phyloP scores from a whole-genome alignment of 2,113 vertebrate genomes.

The Petroica traversi region DNA sequence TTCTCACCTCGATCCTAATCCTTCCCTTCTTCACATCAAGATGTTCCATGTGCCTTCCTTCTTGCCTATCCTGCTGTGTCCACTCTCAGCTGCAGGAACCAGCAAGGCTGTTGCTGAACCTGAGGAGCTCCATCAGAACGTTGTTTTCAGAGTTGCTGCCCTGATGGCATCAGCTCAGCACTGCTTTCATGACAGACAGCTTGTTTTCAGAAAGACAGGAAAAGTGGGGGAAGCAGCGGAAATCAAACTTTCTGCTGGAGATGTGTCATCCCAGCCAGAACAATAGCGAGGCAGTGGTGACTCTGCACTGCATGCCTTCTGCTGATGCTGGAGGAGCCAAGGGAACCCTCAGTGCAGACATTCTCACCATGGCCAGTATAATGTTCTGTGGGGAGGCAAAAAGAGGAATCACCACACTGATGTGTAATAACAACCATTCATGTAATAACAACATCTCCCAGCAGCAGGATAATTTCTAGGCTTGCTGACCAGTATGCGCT shows the following conservation, averaged over 20 bases:
- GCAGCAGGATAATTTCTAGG: neutral
- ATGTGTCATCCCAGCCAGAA: neutral
- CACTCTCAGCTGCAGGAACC: neutral
- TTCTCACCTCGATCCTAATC: neutral
- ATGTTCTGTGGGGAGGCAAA: neutral
- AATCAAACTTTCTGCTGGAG: neutral
- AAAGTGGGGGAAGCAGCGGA: neutral
- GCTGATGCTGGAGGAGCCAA: accelerated
- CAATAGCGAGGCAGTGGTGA: accelerated
- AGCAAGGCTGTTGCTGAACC: neutral
- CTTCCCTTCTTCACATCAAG: neutral
- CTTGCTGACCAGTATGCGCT: neutral
- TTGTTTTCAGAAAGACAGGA: neutral
- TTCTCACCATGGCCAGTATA: neutral
- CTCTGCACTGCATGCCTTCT: accelerated
- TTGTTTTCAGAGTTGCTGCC: neutral
- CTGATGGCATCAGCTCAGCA: neutral
- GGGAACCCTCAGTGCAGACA: accelerated
- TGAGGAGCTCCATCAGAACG: accelerated
- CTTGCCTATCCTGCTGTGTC: neutral
- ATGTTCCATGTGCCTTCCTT: neutral
- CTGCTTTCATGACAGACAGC: neutral
- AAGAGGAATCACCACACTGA: neutral
- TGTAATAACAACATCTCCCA: neutral
- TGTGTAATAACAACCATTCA: neutral